Conservation (phyloP, 2,113 vertebrate species). For the Helogale parvula region DNA sequence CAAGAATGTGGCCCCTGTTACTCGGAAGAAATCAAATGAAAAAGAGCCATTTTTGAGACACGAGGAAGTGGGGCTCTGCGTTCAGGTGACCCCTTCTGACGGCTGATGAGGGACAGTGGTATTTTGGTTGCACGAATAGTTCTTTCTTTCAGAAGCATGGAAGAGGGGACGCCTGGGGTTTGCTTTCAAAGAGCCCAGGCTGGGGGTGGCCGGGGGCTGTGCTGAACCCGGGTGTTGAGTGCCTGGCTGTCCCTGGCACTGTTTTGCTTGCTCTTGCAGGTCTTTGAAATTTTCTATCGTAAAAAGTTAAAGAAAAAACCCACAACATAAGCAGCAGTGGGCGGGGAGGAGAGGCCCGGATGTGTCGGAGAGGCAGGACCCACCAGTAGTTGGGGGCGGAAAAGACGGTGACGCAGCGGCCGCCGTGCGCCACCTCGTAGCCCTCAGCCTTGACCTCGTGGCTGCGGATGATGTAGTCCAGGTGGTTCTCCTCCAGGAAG, state of each 20-base stretch:
- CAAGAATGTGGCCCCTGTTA: rapidly evolving
- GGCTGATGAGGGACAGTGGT: not conserved
- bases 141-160: not conserved
- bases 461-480: conserved; percentile 95
- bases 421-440: conserved; percentile 95
- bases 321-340: not conserved
- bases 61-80: not conserved
- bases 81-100: not conserved
- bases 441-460: conserved; percentile 97
- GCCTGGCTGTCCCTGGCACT: rapidly evolving
- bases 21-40: not conserved
- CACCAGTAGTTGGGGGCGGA: conserved; percentile 99
- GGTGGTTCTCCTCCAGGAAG: conserved; percentile 93
- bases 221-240: rapidly evolving
- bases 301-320: not conserved
- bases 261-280: rapidly evolving
- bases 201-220: not conserved
- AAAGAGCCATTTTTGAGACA: not conserved
- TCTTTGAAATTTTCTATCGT: not conserved
- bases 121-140: rapidly evolving
- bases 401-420: conserved; percentile 97
- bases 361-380: not conserved
- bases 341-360: not conserved
- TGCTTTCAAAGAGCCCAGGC: not conserved
- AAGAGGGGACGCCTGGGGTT: rapidly evolving